These are phyloP conservation scores for Myrmophylax atrothorax DNA, from an alignment of 2,113 vertebrate species.

Conservation along the genomic window DNA sequence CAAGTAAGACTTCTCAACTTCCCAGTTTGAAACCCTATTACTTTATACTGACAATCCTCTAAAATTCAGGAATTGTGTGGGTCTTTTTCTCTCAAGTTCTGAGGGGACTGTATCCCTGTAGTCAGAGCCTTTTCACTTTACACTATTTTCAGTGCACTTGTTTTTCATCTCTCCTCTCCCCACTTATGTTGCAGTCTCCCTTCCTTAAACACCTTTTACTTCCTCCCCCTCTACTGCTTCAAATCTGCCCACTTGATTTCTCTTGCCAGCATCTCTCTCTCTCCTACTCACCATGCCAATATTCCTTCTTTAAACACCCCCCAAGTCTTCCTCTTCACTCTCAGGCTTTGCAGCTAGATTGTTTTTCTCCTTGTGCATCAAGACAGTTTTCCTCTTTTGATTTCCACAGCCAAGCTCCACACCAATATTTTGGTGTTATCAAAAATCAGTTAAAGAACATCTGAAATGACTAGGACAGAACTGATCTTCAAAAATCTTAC, in stretches of 20 bases:
- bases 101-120: neutral
- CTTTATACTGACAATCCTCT: neutral
- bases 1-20: neutral
- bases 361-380: neutral
- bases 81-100: neutral
- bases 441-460: neutral
- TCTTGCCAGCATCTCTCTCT: constrained; percentile 19
- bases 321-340: neutral
- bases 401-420: neutral
- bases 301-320: neutral
- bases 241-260: constrained; percentile 48
- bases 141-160: neutral
- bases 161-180: neutral
- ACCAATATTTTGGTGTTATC: neutral
- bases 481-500: neutral
- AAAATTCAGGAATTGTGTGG: neutral
- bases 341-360: neutral
- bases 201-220: constrained; percentile 10
- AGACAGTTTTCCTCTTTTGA: neutral
- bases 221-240: neutral
- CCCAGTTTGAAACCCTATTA: neutral
- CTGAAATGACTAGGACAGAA: neutral
- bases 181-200: neutral
- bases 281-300: constrained; percentile 9
- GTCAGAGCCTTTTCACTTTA: neutral